These are phyloP conservation scores for Apis dorsata DNA, from an alignment of 1,140 invertebrate species.

Conservation along the genomic window DNA sequence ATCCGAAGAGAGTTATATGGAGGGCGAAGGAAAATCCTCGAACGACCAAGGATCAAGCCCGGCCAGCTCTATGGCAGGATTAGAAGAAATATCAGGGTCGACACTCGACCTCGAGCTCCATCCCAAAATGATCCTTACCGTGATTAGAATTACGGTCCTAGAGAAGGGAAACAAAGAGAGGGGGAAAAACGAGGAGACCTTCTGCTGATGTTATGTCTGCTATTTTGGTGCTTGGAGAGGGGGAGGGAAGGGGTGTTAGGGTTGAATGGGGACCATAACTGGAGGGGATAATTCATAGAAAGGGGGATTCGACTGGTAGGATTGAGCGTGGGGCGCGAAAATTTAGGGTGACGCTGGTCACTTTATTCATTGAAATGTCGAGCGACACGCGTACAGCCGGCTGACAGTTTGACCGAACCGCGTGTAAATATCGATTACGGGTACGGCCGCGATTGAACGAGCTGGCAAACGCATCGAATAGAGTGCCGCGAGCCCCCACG, in stretches of 20 bases:
- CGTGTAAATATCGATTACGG: slow-evolving; percentile 50
- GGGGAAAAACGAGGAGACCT: too few species aligned
- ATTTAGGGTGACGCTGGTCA: slow-evolving; percentile 54
- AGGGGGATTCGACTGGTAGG: neutral
- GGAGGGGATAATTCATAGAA: slow-evolving; percentile 26
- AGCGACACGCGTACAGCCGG: slow-evolving; percentile 11
- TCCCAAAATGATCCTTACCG: slow-evolving; percentile 25
- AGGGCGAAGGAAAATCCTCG: slow-evolving; percentile 34
- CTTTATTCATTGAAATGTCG: slow-evolving; percentile 62
- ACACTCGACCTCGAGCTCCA: neutral
- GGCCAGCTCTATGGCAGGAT: neutral
- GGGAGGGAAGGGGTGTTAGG: slow-evolving; percentile 16
- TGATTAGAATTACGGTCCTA: slow-evolving; percentile 32
- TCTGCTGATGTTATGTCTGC: too few species aligned
- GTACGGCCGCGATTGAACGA: slow-evolving; percentile 45
- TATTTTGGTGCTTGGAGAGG: neutral
- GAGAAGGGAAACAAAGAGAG: neutral
- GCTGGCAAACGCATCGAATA: slow-evolving; percentile 42
- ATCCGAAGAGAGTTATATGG: too few species aligned
- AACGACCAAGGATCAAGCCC: neutral
- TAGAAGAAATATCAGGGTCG: neutral
- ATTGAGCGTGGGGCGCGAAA: slow-evolving; percentile 37
- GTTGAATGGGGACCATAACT: slow-evolving; percentile 54
- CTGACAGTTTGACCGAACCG: slow-evolving; percentile 32
- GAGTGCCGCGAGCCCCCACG: slow-evolving; percentile 5